phyloP scores from a whole-genome alignment of 2,113 vertebrate species.

The Protobothrops mucrosquamatus region DNA sequence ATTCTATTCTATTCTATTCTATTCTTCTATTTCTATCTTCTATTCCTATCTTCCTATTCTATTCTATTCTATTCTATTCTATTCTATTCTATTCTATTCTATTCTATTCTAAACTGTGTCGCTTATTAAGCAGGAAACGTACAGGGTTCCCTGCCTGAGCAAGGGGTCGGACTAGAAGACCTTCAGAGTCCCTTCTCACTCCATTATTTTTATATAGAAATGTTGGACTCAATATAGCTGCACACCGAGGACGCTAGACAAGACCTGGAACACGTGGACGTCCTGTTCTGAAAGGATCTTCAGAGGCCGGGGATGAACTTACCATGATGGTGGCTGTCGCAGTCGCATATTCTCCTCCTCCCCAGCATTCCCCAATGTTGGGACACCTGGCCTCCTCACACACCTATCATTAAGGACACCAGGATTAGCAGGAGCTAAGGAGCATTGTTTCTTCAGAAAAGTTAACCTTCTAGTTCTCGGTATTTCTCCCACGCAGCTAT shows the following conservation, averaged over 20 bases:
- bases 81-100: too few relatives aligned
- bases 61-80: too few relatives aligned
- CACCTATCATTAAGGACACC: slow-evolving; percentile 72
- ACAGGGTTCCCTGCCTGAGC: too few relatives aligned
- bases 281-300: neutral
- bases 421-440: neutral
- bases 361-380: slow-evolving; percentile 99
- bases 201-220: too few relatives aligned
- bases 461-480: neutral
- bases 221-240: too few relatives aligned
- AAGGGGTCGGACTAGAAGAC: too few relatives aligned
- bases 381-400: slow-evolving; percentile 97
- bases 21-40: too few relatives aligned
- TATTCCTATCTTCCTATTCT: too few relatives aligned
- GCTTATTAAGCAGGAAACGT: too few relatives aligned
- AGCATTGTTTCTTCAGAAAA: neutral
- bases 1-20: too few relatives aligned
- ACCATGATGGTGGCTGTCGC: slow-evolving; percentile 99
- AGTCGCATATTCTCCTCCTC: slow-evolving; percentile 90
- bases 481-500: neutral
- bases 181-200: too few relatives aligned
- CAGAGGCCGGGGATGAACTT: slow-evolving; percentile 38
- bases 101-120: too few relatives aligned
- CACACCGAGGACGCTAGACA: neutral
- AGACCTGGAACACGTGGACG: neutral